phyloP scores from a whole-genome alignment of 2,113 vertebrate genomes.

The Semnornis frantzii region DNA sequence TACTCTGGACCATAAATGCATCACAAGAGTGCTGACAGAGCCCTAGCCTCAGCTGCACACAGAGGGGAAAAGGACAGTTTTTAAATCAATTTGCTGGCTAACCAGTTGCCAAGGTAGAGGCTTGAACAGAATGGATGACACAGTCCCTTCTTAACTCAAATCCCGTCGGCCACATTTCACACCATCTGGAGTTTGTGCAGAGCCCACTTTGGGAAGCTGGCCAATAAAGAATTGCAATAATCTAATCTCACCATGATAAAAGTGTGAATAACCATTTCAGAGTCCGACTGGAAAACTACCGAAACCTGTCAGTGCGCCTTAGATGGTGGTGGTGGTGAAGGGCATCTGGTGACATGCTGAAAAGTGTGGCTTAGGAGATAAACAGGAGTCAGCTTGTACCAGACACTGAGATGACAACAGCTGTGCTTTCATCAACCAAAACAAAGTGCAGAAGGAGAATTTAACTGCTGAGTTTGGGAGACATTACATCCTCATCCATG shows the following conservation, averaged over 20 bases:
- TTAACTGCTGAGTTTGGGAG: not conserved
- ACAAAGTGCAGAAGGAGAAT: not conserved
- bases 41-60: not conserved
- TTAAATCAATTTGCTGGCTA: conserved; percentile 20
- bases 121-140: conserved; percentile 17
- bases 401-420: not conserved
- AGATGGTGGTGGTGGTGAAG: not conserved
- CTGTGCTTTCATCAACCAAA: not conserved
- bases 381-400: not conserved
- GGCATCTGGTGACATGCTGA: not conserved
- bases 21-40: not conserved
- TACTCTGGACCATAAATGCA: not conserved
- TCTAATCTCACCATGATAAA: conserved; percentile 43
- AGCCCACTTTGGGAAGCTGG: conserved; percentile 20
- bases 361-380: not conserved
- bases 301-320: not conserved
- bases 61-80: not conserved
- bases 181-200: conserved; percentile 61
- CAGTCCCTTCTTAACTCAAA: conserved; percentile 47
- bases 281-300: conserved; percentile 55
- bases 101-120: conserved; percentile 44
- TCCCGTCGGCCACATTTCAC: conserved; percentile 24
- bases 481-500: not conserved
- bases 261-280: conserved; percentile 55
- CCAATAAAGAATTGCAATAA: conserved; percentile 55